Evolutionary conservation across 1,140 invertebrate genomes (phyloP).

Genomic region (Eumeta japonica): DNA sequence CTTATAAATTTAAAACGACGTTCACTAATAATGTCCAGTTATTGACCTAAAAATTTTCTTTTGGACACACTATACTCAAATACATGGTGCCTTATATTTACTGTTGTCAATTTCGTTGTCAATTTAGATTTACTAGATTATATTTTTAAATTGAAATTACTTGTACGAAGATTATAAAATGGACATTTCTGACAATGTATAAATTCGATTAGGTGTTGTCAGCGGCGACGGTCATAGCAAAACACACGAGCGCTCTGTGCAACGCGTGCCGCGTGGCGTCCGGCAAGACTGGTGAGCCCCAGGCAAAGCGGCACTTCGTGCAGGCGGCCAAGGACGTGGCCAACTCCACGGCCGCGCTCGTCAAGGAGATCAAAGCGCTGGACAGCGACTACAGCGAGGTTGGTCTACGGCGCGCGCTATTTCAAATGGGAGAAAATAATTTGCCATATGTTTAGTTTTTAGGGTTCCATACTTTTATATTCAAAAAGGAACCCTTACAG

Average conservation of each 20-base stretch:
- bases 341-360: conserved; percentile 90
- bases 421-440: too few species aligned
- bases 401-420: conserved; percentile 25
- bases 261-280: conserved; percentile 93
- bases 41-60: too few species aligned
- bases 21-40: too few species aligned
- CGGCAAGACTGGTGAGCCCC: conserved; percentile 87
- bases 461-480: not conserved
- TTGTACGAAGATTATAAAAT: too few species aligned
- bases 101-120: too few species aligned
- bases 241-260: conserved; percentile 93
- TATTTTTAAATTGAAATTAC: too few species aligned
- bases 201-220: conserved; percentile 83
- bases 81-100: too few species aligned
- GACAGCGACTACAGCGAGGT: conserved; percentile 80
- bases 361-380: conserved; percentile 92
- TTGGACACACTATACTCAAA: too few species aligned
- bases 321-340: conserved; percentile 97
- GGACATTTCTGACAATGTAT: conserved; percentile 8
- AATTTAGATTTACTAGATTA: too few species aligned
- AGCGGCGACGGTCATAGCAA: conserved; percentile 91
- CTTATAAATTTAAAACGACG: too few species aligned
- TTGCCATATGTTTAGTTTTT: too few species aligned
- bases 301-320: conserved; percentile 94
- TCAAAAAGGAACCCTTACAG: too few species aligned